Percentiles rank a stretch among this genome's conserved stretches.
phyloP scores from a whole-genome alignment of 1,140 invertebrate species.

The Caerostris darwini region DNA sequence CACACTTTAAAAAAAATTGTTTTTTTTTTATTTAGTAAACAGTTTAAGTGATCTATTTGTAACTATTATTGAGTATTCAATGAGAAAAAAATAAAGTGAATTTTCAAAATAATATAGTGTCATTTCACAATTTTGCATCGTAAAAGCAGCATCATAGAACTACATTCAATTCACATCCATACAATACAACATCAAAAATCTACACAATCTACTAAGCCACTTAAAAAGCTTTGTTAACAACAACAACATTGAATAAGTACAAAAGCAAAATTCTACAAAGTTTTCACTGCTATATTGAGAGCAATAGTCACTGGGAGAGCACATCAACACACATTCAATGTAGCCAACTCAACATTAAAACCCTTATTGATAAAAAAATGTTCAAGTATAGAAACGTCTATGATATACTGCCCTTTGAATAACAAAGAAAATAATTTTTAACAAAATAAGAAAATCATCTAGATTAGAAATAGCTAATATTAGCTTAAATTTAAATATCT shows the following conservation, averaged over 20 bases:
- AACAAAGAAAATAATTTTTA: background rate
- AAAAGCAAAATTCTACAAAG: conserved; percentile 36
- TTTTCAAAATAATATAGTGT: background rate
- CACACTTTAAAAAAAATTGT: background rate
- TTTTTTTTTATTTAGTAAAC: background rate
- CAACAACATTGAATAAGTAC: conserved; percentile 47
- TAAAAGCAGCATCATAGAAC: conserved; percentile 27
- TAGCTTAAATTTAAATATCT: too few relatives aligned
- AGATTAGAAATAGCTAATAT: too few relatives aligned
- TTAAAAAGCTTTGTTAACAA: conserved; percentile 77
- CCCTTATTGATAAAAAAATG: conserved; percentile 2
- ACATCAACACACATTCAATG: conserved; percentile 39
- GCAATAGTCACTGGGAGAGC: conserved; percentile 65
- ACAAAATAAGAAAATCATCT: background rate
- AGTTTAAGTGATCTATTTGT: background rate
- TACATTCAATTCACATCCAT: conserved; percentile 65
- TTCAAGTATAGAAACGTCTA: background rate
- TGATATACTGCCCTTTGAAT: background rate
- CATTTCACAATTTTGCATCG: background rate
- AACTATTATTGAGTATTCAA: background rate
- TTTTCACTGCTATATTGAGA: conserved; percentile 43
- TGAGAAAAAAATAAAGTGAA: background rate
- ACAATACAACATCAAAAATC: conserved; percentile 48
- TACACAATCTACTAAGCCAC: conserved; percentile 71
- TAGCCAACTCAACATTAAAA: conserved; percentile 53